A percentile compares a stretch with the other conserved stretches of the same genome.
Evolutionary conservation across 2,113 vertebrate genomes (phyloP).

Genomic region (Hipposideros armiger): DNA sequence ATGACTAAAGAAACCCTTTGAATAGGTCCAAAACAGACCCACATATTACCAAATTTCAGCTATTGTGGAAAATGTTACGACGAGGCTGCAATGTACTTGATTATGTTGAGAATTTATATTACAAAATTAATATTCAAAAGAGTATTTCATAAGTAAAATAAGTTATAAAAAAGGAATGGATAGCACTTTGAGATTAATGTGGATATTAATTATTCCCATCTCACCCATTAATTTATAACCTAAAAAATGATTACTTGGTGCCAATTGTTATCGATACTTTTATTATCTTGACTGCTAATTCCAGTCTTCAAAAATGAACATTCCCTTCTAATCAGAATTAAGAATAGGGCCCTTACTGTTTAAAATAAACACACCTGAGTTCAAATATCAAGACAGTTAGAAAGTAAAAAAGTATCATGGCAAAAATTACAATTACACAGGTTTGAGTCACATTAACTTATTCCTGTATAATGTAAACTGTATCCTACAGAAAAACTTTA

Average conservation of each 20-base stretch:
- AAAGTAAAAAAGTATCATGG: constrained; percentile 42
- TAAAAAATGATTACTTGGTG: constrained; percentile 65
- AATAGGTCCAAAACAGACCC: constrained; percentile 64
- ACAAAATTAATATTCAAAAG: constrained; percentile 66
- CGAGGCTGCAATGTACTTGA: constrained; percentile 80
- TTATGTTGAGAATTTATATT: constrained; percentile 68
- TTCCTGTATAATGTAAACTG: constrained; percentile 69
- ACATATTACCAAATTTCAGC: constrained; percentile 60
- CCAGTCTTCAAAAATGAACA: constrained; percentile 68
- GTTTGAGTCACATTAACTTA: constrained; percentile 70
- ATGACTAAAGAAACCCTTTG: constrained; percentile 26
- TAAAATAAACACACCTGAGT: constrained; percentile 55
- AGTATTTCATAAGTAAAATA: constrained; percentile 5
- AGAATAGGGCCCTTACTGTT: constrained; percentile 58
- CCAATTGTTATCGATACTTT: constrained; percentile 50
- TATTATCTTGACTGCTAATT: constrained; percentile 65
- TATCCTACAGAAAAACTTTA: constrained; percentile 68
- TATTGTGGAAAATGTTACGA: constrained; percentile 50
- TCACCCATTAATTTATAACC: constrained; percentile 64
- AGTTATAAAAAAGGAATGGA: constrained; percentile 66
- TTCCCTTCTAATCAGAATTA: constrained; percentile 53
- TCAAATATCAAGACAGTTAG: constrained; percentile 66
- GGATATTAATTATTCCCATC: constrained; percentile 49
- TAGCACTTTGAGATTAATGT: constrained; percentile 66
- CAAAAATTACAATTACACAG: constrained; percentile 65